A percentile compares a stretch with the other conserved stretches of the same genome.
phyloP scores from a whole-genome alignment of 2,113 vertebrate species.

The Channa argus region DNA sequence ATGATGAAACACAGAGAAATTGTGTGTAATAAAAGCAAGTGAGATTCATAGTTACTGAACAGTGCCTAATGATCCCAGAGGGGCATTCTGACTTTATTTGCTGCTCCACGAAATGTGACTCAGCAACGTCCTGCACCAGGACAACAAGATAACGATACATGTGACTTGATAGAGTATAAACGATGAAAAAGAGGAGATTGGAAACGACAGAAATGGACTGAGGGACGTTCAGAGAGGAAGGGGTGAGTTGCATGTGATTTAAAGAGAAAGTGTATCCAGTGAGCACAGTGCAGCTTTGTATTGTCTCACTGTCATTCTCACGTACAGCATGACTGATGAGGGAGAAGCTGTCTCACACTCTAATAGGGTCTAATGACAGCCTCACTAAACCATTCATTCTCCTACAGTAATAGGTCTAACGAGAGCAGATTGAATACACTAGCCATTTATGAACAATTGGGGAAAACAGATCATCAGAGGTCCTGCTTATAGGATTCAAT shows the following conservation, averaged over 20 bases:
- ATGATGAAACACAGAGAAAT: constrained; percentile 49
- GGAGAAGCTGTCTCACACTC: constrained; percentile 50
- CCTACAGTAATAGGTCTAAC: constrained; percentile 50
- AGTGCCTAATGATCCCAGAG: constrained; percentile 33
- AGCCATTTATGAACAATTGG: constrained; percentile 25
- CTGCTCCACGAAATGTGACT: constrained; percentile 23
- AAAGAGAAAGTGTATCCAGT: constrained; percentile 24
- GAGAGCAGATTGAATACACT: constrained; percentile 48
- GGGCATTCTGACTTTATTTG: constrained; percentile 45
- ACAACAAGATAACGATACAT: constrained; percentile 26
- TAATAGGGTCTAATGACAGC: constrained; percentile 68
- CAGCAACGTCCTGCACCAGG: constrained; percentile 28
- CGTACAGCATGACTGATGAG: constrained; percentile 33
- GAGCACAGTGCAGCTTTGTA: constrained; percentile 60
- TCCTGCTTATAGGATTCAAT: constrained; percentile 33
- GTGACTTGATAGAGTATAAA: constrained; percentile 40
- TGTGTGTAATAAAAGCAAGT: constrained; percentile 29
- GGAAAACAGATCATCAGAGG: constrained; percentile 26
- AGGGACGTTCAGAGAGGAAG: constrained; percentile 14
- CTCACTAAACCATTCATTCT: constrained; percentile 39
- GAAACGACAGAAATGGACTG: background rate
- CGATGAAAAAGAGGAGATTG: constrained; percentile 15
- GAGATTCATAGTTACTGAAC: constrained; percentile 24
- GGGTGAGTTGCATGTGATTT: constrained; percentile 20
- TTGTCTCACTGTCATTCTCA: constrained; percentile 16